Conservation (phyloP, 2,113 vertebrate species). For the Dolichallabes microphthalmus region DNA sequence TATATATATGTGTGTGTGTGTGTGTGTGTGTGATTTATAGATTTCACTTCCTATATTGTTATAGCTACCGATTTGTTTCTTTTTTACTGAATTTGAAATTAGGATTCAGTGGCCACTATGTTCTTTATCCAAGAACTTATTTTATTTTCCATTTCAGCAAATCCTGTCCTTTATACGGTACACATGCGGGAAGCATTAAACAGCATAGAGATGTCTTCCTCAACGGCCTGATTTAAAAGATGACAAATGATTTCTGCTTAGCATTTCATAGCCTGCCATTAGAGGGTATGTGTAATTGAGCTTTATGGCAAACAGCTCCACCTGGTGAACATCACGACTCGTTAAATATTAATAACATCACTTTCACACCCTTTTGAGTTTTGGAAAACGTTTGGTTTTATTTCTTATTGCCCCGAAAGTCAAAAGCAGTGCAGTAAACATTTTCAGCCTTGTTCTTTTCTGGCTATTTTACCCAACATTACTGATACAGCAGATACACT, state of each 20-base stretch:
- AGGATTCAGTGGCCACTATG: not conserved
- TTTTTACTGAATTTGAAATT: not conserved
- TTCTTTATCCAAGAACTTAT: not conserved
- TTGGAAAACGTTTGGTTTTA: not conserved
- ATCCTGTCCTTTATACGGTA: not conserved
- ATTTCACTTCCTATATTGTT: not conserved
- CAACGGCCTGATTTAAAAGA: slow-evolving; percentile 1
- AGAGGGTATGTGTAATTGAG: not conserved
- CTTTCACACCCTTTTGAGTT: not conserved
- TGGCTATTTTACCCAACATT: not conserved
- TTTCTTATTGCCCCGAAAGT: not conserved
- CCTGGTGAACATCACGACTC: slow-evolving; percentile 28
- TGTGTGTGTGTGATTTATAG: too few species aligned
- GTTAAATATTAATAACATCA: slow-evolving; percentile 21
- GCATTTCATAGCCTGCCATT: not conserved
- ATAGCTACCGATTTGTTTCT: not conserved
- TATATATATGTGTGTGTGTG: too few species aligned
- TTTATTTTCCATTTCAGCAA: not conserved
- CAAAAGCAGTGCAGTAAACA: not conserved
- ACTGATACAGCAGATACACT: not conserved
- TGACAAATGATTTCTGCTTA: not conserved
- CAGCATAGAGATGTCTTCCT: not conserved
- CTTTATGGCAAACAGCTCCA: slow-evolving; percentile 32
- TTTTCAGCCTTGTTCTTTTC: not conserved
- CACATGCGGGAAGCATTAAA: not conserved